Percentiles rank a stretch among this genome's conserved stretches.
These are phyloP conservation scores for Eolophus roseicapilla DNA, from an alignment of 2,113 vertebrate genomes.

Conservation along the genomic window DNA sequence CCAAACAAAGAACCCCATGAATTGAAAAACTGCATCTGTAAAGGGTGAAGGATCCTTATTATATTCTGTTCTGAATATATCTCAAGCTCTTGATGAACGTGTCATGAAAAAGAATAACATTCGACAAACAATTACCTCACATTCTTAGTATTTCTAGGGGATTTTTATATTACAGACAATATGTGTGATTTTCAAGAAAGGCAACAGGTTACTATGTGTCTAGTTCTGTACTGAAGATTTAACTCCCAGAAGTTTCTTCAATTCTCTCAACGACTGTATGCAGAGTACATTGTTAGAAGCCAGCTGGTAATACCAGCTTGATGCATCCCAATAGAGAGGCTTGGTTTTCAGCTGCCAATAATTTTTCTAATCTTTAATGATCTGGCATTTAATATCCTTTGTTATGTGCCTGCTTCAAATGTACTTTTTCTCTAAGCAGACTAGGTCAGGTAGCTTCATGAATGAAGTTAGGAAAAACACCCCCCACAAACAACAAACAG, in stretches of 20 bases:
- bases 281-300: neutral
- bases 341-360: neutral
- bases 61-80: neutral
- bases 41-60: neutral
- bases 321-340: neutral
- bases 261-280: neutral
- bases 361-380: neutral
- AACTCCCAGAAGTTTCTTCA: neutral
- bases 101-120: neutral
- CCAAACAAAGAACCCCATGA: neutral
- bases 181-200: neutral
- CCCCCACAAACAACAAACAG: accelerated
- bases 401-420: neutral
- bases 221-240: neutral
- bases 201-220: neutral
- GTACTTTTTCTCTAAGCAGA: neutral
- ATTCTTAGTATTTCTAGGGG: neutral
- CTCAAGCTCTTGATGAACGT: neutral
- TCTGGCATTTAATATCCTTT: neutral
- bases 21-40: neutral
- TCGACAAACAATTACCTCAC: neutral
- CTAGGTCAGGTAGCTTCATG: neutral
- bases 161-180: neutral
- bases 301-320: neutral
- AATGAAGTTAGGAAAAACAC: neutral